Evolutionary conservation across 30 jellyfish, hydroid and myxozoan species (phyloP), one percentile per base, ranked within the genome.

Genomic region (Catostylus mosaicus): DNA sequence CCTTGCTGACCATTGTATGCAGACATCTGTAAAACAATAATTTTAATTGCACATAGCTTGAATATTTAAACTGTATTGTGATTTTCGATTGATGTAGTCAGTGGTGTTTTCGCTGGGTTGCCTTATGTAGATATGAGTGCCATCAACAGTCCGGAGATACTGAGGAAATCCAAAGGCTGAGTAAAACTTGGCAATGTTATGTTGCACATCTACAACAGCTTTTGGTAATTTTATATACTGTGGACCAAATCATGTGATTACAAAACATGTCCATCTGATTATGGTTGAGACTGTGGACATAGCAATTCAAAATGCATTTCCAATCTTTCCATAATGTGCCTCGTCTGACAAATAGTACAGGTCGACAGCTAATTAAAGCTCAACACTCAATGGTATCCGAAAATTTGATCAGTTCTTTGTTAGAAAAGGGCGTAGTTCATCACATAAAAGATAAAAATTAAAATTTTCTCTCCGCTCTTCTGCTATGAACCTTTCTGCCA

Each of bases 331-430:
- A 37, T 67, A 40, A 14, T 56, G 69, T n/a, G 69, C 30, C 33
- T 56, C 69, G 33, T 56, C 69, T n/a, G 69, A 9, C 33, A 56
- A 56, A 9, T 56, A 67, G 30, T 30, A 67, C 16, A 67, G 79
- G 79, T 40, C 30, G 57, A 37, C 79, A 32, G 79, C 79, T 16
- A 67, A 30, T 67, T 67, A 59, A 33, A 30, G 61, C 60, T 67
- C 79, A 67, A 34, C 79, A 67, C 79, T 67, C 61, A 67, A 67
- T 67, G 79, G 79, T 31, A 34, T 37, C 16, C 79, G 79, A 67
- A 67, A 67, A 37, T 67, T 67, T 67, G 57, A 31, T 37, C 79
- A 26, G 61, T 31, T 37, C 61, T 34, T 67, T 33, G 79, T 67
- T 26, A 67, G 79, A 34, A 67, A 67, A 31, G 60, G 79, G 83